These are phyloP conservation scores for Acleris emargana DNA, from an alignment of 2,888 invertebrate genomes.

Conservation along the genomic window DNA sequence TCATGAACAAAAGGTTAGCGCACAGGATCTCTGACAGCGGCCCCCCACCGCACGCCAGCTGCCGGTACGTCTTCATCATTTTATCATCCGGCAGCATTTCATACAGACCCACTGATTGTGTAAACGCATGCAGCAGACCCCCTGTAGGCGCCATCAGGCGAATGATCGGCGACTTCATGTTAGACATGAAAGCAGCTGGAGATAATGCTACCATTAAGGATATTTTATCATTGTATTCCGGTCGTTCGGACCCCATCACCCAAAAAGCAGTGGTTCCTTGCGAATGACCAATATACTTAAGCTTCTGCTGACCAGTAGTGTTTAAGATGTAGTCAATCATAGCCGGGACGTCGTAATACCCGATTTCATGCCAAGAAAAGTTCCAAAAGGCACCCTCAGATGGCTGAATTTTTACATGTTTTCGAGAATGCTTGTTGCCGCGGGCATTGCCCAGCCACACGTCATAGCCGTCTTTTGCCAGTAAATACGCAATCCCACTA, in stretches of 20 bases:
- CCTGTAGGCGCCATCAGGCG: slow-evolving; percentile 57
- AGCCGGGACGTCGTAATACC: slow-evolving; percentile 89
- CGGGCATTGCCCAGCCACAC: slow-evolving; percentile 92
- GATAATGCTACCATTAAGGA: slow-evolving; percentile 81
- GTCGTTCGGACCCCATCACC: slow-evolving; percentile 78
- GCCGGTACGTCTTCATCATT: slow-evolving; percentile 72
- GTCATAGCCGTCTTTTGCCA: slow-evolving; percentile 86
- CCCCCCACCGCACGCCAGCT: slow-evolving; percentile 68
- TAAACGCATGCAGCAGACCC: slow-evolving; percentile 48
- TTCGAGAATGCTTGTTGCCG: slow-evolving; percentile 87
- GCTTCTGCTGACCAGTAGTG: slow-evolving; percentile 73
- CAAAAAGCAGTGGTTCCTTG: slow-evolving; percentile 86
- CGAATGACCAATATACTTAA: slow-evolving; percentile 89
- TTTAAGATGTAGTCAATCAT: slow-evolving; percentile 88
- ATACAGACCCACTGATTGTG: slow-evolving; percentile 74
- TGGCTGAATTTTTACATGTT: slow-evolving; percentile 72
- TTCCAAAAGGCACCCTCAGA: slow-evolving; percentile 83
- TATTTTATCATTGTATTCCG: slow-evolving; percentile 83
- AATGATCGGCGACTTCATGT: slow-evolving; percentile 63
- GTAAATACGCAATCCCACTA: slow-evolving; percentile 65
- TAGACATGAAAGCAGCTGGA: slow-evolving; percentile 81
- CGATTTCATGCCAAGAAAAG: slow-evolving; percentile 93
- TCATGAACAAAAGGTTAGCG: slow-evolving; percentile 82
- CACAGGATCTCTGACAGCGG: slow-evolving; percentile 80
- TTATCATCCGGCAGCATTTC: slow-evolving; percentile 86